Evolutionary conservation across 2,797 vertebrate species (phyloP), one percentile per base, ranked within the genome.

Genomic region (Chelonia mydas): DNA sequence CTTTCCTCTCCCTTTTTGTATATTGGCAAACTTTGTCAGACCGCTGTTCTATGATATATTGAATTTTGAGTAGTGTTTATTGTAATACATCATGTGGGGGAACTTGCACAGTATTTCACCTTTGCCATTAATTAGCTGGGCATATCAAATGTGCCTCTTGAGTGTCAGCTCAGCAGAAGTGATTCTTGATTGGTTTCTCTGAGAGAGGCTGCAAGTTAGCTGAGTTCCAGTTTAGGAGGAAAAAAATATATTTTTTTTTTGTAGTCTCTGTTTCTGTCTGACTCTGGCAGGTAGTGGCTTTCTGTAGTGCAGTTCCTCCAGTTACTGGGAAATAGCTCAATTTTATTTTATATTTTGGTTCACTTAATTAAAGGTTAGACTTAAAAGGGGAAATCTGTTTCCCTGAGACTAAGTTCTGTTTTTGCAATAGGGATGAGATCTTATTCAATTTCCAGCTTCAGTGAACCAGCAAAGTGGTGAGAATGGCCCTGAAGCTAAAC

Each of bases 31-130:
- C 11, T 86, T 83, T 55, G 12, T 25, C 49, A 65, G 57, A 15
- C 31, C 45, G 55, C 78, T n/a, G 19, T 55, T 74, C 86, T 59
- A 4, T 53, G 50, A 81, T 11, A 2, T 45, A 54, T 4, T 88
- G 50, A 51, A 61, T 88, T 95, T 86, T 92, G n/a, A 41, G n/a
- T 72, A 19, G n/a, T 72, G n/a, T 72, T 72, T 72, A 23, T 72
- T 37, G 19, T 0, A 2, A 6, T 54, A 86, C 76, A 7, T 74
- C 86, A 31, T 2, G 77, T 54, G 19, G 25, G 3, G 74, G 3
- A 11, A 37, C 28, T 81, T 89, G 57, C 55, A 50, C 72, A 74
- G 13, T 49, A 57, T 65, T 21, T 37, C 33, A 68, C 31, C 25
- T 90, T 5, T 0, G 0, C 83, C 28, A 68, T 19, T 76, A 78